phyloP scores from a whole-genome alignment of 2,797 vertebrate genomes.

The Scolopax bukidnonensis region DNA sequence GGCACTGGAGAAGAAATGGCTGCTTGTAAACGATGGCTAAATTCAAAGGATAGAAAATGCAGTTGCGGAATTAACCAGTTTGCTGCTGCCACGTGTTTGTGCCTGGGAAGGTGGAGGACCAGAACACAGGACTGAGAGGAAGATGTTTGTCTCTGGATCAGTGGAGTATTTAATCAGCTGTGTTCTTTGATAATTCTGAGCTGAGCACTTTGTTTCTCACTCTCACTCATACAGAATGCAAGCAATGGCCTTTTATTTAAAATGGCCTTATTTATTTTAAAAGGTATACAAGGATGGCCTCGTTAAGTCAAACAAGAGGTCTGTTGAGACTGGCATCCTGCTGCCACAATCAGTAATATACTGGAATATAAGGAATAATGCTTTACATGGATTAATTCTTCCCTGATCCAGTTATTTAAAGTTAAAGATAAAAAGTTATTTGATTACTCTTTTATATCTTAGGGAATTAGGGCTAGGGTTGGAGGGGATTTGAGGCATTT shows the following conservation, averaged over 20 bases:
- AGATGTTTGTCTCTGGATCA: slow-evolving; percentile 15
- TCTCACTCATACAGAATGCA: not conserved
- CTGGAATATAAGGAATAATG: not conserved
- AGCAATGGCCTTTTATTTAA: not conserved
- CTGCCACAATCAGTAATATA: not conserved
- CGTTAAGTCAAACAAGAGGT: not conserved
- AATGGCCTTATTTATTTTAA: not conserved
- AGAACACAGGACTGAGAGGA: not conserved
- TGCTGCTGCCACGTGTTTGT: not conserved
- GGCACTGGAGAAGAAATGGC: not conserved
- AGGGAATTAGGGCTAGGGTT: not conserved
- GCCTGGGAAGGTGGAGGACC: not conserved
- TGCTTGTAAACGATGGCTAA: not conserved
- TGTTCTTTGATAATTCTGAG: not conserved
- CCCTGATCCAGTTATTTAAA: not conserved
- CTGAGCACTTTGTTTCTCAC: not conserved
- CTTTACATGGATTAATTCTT: not conserved
- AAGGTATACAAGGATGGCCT: not conserved
- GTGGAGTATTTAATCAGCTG: not conserved
- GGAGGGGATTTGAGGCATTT: not conserved
- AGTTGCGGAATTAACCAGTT: not conserved
- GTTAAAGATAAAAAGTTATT: not conserved
- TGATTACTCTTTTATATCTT: not conserved
- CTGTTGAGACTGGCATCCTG: not conserved
- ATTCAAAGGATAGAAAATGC: not conserved